Percentiles rank a stretch among this genome's conserved stretches.
phyloP scores from a whole-genome alignment of 2,113 vertebrate species.

The Tyto alba region DNA sequence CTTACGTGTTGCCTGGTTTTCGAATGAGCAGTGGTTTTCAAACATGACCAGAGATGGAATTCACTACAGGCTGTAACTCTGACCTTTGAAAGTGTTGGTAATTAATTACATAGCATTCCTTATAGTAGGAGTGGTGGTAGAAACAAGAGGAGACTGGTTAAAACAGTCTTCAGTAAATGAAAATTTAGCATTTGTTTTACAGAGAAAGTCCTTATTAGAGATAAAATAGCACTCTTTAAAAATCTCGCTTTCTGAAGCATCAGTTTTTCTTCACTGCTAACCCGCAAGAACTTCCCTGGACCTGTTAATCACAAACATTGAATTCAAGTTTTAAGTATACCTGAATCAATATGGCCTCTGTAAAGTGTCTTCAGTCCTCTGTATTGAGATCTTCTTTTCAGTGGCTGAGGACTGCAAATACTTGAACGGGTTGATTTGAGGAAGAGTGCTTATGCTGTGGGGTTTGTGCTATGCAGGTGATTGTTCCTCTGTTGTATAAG shows the following conservation, averaged over 20 bases:
- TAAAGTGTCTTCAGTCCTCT: not conserved
- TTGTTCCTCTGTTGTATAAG: not conserved
- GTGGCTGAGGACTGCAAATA: not conserved
- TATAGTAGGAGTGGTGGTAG: not conserved
- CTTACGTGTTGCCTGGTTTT: not conserved
- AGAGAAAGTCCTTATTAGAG: not conserved
- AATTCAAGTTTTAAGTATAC: conserved; percentile 9
- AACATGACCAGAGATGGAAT: not conserved
- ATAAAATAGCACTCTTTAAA: not conserved
- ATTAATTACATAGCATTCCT: conserved; percentile 2
- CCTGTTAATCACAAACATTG: not conserved
- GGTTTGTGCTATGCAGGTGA: not conserved
- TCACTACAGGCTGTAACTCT: not conserved
- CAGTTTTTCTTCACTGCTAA: not conserved
- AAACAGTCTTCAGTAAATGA: not conserved
- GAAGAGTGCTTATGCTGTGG: not conserved
- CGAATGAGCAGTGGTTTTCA: conserved; percentile 1
- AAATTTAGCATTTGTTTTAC: not conserved
- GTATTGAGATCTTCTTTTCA: not conserved
- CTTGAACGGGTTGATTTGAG: not conserved
- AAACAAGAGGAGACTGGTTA: not conserved
- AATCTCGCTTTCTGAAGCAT: not conserved
- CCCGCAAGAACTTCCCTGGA: not conserved
- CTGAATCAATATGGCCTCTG: not conserved
- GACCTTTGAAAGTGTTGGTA: conserved; percentile 12